phyloP scores from a whole-genome alignment of 2,888 invertebrate species.

The Eueremaeus valkanovi region DNA sequence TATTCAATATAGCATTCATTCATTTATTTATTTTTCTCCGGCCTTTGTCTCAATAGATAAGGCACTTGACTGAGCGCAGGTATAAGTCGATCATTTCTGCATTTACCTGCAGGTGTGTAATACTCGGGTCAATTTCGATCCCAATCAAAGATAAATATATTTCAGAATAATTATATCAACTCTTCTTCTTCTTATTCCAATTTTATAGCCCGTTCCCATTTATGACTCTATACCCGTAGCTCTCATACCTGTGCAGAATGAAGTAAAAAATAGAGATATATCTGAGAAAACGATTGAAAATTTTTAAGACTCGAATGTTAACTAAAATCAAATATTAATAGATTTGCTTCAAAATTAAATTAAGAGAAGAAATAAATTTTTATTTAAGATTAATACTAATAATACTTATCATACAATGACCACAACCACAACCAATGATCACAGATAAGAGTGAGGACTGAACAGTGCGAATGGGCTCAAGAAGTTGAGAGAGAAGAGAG shows the following conservation, averaged over 20 bases:
- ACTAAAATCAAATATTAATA: neutral
- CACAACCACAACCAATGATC: neutral
- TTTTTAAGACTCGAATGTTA: neutral
- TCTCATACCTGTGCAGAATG: no score
- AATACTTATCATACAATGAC: constrained; percentile 6
- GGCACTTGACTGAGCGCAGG: neutral
- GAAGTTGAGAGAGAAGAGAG: no score
- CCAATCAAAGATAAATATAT: neutral
- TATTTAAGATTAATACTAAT: neutral
- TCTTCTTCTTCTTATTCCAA: neutral
- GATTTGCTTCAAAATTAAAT: neutral
- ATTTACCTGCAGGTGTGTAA: neutral
- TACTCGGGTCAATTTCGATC: constrained; percentile 6
- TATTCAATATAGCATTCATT: no score
- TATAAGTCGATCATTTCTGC: neutral
- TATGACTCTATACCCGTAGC: no score
- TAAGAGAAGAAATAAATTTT: neutral
- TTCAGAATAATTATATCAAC: constrained; percentile 2
- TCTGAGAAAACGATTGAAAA: neutral
- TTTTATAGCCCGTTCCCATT: no score
- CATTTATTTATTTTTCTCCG: no score
- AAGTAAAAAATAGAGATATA: no score
- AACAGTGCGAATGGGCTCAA: no score
- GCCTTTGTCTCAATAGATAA: no score
- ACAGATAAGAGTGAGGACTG: no score